A percentile compares a stretch with the other conserved stretches of the same genome.
Evolutionary conservation across 2,113 vertebrate genomes (phyloP).

Genomic region (Zapus hudsonius): DNA sequence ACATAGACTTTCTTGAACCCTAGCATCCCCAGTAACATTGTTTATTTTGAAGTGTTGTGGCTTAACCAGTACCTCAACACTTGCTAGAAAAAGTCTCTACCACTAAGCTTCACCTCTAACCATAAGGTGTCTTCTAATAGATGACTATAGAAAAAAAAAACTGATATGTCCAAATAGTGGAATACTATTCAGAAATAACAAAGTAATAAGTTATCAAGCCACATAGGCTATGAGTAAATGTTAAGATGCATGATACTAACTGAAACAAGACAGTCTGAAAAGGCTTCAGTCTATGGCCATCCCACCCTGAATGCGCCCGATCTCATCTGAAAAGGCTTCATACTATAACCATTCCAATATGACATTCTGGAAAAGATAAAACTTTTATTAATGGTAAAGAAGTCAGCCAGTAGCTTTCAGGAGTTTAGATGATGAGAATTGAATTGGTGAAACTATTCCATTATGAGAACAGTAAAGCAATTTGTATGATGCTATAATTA

Average conservation of each 20-base stretch:
- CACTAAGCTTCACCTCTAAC: neutral
- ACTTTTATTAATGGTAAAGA: neutral
- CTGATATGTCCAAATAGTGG: neutral
- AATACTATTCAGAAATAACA: neutral
- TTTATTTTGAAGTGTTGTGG: neutral
- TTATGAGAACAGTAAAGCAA: neutral
- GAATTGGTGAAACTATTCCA: neutral
- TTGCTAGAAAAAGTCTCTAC: neutral
- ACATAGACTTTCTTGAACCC: too few species aligned
- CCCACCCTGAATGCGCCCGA: too few species aligned
- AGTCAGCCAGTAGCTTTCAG: neutral
- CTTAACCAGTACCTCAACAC: neutral
- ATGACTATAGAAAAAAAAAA: neutral
- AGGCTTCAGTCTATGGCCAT: neutral
- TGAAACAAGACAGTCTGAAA: constrained; percentile 24
- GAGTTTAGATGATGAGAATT: neutral
- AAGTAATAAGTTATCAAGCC: neutral
- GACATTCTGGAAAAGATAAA: neutral
- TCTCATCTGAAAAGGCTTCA: neutral
- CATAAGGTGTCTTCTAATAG: neutral
- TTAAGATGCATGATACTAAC: neutral
- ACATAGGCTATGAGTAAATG: neutral
- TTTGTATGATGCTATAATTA: neutral
- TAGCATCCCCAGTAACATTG: too few species aligned
- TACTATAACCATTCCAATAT: neutral